Evolutionary conservation across 2,797 vertebrate genomes (phyloP).

Genomic region (Rhincodon typus): DNA sequence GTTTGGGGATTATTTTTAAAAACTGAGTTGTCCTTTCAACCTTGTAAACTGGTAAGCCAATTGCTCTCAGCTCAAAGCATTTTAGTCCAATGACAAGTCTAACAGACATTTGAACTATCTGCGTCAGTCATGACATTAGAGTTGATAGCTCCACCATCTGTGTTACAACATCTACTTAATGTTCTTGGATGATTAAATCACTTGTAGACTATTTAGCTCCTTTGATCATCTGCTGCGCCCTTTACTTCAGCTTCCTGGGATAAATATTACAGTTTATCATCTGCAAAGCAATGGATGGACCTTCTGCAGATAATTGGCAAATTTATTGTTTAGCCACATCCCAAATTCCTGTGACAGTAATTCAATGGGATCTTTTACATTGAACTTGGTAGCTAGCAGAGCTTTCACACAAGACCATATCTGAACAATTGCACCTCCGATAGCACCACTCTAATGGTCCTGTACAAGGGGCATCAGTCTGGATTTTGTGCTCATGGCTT

Average conservation of each 20-base stretch:
- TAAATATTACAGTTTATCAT: background rate
- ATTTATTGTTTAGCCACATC: background rate
- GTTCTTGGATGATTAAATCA: slow-evolving; percentile 7
- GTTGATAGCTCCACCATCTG: slow-evolving; percentile 31
- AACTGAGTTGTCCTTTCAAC: background rate
- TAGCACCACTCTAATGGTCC: background rate
- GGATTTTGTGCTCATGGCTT: background rate
- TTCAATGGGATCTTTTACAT: background rate
- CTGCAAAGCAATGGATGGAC: background rate
- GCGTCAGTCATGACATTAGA: slow-evolving; percentile 3
- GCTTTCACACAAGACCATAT: background rate
- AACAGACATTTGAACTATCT: slow-evolving; percentile 13
- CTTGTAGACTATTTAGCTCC: background rate
- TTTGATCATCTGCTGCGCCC: background rate
- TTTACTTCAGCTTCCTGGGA: background rate
- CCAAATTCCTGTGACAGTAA: background rate
- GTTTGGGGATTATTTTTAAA: background rate
- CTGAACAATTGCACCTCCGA: background rate
- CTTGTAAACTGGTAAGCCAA: background rate
- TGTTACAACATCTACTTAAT: background rate
- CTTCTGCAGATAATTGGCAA: background rate
- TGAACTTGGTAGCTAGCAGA: background rate
- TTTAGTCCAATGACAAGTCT: slow-evolving; percentile 18
- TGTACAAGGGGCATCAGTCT: background rate
- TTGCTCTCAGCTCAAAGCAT: background rate